These are phyloP conservation scores for Meloidogyne exigua DNA, from an alignment of 1,140 invertebrate species.

Conservation along the genomic window DNA sequence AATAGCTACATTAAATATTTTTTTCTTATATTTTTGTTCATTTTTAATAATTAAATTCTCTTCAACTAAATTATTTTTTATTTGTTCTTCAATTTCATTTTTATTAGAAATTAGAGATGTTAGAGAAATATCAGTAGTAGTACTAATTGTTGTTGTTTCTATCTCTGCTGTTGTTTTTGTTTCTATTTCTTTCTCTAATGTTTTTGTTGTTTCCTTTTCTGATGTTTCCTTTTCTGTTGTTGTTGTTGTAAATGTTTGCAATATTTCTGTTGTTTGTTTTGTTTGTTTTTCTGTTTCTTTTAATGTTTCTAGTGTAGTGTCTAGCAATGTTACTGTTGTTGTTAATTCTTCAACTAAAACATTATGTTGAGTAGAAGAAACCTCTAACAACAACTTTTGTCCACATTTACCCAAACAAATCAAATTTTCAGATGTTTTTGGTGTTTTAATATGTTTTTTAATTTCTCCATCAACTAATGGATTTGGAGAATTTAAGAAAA, in stretches of 20 bases:
- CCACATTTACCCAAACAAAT: constrained; percentile 44
- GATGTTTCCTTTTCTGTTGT: not conserved
- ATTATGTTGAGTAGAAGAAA: not conserved
- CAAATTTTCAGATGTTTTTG: constrained; percentile 26
- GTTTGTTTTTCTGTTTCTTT: not conserved
- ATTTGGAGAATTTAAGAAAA: constrained; percentile 57
- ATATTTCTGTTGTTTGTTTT: constrained; percentile 16
- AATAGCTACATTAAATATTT: constrained; percentile 20
- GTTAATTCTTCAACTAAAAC: not conserved
- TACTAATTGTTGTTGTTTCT: not conserved
- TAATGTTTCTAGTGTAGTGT: not conserved
- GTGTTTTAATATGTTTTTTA: constrained; percentile 58
- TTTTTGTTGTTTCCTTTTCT: not conserved
- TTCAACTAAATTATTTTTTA: constrained; percentile 6
- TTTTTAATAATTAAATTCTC: not conserved
- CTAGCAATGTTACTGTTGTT: not conserved
- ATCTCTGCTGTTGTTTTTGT: not conserved
- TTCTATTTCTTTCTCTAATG: not conserved
- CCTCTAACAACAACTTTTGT: not conserved
- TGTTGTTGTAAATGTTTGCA: not conserved
- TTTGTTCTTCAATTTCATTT: constrained; percentile 2
- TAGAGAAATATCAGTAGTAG: not conserved
- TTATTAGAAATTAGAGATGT: constrained; percentile 10
- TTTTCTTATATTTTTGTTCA: not conserved
- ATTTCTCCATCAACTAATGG: constrained; percentile 51